Conservation (phyloP, 2,888 invertebrate species). For the Cephus rjabovi region DNA sequence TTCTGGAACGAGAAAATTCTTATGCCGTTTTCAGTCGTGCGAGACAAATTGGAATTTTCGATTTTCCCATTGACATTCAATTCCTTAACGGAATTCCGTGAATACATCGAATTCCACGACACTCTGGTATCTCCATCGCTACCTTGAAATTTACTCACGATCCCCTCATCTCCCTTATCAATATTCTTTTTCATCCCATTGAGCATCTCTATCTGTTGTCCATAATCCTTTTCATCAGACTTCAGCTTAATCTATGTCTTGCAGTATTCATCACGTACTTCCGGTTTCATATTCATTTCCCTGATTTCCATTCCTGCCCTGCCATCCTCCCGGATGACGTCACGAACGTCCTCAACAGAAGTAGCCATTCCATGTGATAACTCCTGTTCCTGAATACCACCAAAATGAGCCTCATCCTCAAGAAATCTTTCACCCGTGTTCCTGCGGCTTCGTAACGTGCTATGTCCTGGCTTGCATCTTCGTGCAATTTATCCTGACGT, state of each 20-base stretch:
- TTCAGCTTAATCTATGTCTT: not conserved
- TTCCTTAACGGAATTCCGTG: not conserved
- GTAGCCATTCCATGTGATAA: not conserved
- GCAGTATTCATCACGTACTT: not conserved
- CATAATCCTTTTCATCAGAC: not conserved
- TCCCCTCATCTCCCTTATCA: not conserved
- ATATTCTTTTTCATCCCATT: not conserved
- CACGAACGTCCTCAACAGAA: not conserved
- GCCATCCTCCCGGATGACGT: not conserved
- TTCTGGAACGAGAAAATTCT: not conserved
- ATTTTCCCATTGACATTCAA: not conserved
- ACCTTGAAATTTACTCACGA: not conserved
- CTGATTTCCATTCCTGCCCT: not conserved
- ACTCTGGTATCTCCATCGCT: not conserved
- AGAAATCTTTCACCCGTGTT: not conserved
- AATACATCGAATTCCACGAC: not conserved
- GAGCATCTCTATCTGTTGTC: not conserved
- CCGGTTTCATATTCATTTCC: not conserved
- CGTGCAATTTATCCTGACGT: not conserved
- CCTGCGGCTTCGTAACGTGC: not conserved
- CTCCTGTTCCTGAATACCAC: not conserved
- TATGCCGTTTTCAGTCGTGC: not conserved
- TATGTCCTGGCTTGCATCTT: not conserved
- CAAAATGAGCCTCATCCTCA: not conserved
- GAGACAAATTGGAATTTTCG: not conserved